These are phyloP conservation scores for Ormyrus pomaceus DNA, from an alignment of 2,888 invertebrate genomes.

Conservation along the genomic window DNA sequence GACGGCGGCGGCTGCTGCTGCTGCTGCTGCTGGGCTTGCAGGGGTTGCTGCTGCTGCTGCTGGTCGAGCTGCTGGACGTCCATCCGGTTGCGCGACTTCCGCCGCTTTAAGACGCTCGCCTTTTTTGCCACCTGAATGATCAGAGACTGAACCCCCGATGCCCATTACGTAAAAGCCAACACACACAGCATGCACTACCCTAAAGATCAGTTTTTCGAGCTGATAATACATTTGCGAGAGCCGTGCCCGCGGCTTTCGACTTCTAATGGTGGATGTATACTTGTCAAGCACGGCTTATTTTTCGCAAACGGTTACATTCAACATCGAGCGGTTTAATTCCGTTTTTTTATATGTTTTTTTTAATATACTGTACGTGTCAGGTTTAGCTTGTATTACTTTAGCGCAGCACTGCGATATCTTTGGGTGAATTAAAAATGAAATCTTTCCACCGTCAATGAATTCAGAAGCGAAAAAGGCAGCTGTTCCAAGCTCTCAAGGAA, in stretches of 20 bases:
- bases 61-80: conserved; percentile 75
- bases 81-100: conserved; percentile 83
- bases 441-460: no score
- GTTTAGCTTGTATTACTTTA: conserved; percentile 33
- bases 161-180: conserved; percentile 73
- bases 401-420: neutral
- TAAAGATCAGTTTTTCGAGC: conserved; percentile 51
- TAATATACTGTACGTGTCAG: neutral
- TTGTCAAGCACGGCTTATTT: neutral
- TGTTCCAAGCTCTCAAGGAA: no score
- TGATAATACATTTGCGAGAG: no score
- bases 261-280: neutral
- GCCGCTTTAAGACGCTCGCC: conserved; percentile 83
- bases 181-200: conserved; percentile 73
- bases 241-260: neutral
- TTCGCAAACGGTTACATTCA: conserved; percentile 21
- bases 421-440: no score
- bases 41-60: conserved; percentile 54
- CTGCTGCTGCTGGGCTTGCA: conserved; percentile 62
- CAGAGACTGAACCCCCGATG: conserved; percentile 81
- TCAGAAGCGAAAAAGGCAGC: no score
- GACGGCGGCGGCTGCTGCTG: conserved; percentile 61
- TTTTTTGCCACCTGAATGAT: conserved; percentile 86
- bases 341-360: conserved; percentile 18
- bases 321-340: conserved; percentile 31